Evolutionary conservation across 2,113 vertebrate species (phyloP), one percentile per base, ranked within the genome.

Genomic region (Daphoenositta chrysoptera): DNA sequence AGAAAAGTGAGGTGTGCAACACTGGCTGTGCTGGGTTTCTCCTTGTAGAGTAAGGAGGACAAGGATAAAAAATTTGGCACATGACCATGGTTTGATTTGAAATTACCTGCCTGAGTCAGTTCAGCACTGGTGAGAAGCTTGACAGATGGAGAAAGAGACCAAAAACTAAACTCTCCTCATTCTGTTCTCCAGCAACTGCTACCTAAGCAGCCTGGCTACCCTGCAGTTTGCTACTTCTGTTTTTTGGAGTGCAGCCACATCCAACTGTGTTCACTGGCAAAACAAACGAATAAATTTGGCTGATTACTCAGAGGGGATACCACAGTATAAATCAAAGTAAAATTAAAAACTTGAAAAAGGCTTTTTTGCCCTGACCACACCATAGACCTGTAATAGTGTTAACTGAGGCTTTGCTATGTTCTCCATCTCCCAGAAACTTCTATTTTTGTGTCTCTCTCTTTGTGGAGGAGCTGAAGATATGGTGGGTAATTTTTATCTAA

Each of bases 181-280:
- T 75, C 64, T 89, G 56, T 27, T 91, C 76, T 92, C 65, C 94
- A 82, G 57, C 31, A 5, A 70, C 69, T 0, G 1, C 85, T 88
- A 82, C 65, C 92, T 86, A 92, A 93, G 65, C 87, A 80, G 88
- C 87, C 47, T 66, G 76, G 66, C 57, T n/a, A 84, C 50, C 87
- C 90, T 73, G 82, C 51, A 68, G 87, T 83, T 83, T 91, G 35
- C 83, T 66, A 90, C 77, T 94, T 90, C 79, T 86, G 58, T 26
- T 87, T 77, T 95, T 94, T 96, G 90, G 91, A 97, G 66, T 61
- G 61, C 88, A 96, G 92, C 76, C 92, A 96, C 51, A 56, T 77
- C 76, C 83, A 93, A 91, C 87, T 80, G 63, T 64, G 80, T 71
- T 96, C 75, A 66, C 71, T 94, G 91, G 91, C 89, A 93, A 97